Base-by-base conservation (phyloP, 2,888 invertebrate genomes). In the Eristalis arbustorum region DNA sequence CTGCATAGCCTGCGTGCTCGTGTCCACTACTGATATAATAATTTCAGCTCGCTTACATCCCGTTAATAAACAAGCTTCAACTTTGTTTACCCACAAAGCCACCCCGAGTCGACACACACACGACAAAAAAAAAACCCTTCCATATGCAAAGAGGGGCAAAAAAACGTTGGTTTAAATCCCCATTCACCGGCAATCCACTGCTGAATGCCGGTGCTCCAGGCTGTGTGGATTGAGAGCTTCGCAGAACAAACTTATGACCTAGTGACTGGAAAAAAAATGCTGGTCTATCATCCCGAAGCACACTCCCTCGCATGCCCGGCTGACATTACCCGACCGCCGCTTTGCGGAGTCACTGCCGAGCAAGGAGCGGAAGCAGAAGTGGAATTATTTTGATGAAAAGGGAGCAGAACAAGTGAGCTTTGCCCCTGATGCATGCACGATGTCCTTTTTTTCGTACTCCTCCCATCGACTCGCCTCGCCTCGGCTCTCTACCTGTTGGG, bases 181-280 rank as follows among this genome's bases (percentile, higher is more conserved):
- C 59, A 59, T 28, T 28, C 63, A 64, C 3, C 22, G 28, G 14
- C 49, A 66, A 42, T 66, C 59, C 59, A 28, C 49, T 78, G 40
- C 49, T 23, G 57, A n/a, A 42, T 57, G 18, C 40, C 31, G 31
- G 61, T 23, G 23, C 62, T 62, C 31, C 66, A 25, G 62, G 37
- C 22, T 14, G 13, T 18, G n/a, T n/a, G 18, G 11, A 34, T n/a
- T 31, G 28, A 49, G 42, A 34, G 40, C 49, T 63, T 59, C 57
- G 56, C 64, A 81, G 68, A 61, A 57, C 25, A 69, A 80, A 84
- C 75, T 64, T 85, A 67, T 85, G 82, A 82, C 85, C 85, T 78
- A 85, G 81, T 85, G 77, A 77, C 85, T 81, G 77, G 69, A 23
- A 81, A 82, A n/a, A 25, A 68, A 78, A 72, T n/a, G 23, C 31